These are phyloP conservation scores for Chymomyza procnemis DNA, from an alignment of 2,888 invertebrate genomes.

Conservation along the genomic window DNA sequence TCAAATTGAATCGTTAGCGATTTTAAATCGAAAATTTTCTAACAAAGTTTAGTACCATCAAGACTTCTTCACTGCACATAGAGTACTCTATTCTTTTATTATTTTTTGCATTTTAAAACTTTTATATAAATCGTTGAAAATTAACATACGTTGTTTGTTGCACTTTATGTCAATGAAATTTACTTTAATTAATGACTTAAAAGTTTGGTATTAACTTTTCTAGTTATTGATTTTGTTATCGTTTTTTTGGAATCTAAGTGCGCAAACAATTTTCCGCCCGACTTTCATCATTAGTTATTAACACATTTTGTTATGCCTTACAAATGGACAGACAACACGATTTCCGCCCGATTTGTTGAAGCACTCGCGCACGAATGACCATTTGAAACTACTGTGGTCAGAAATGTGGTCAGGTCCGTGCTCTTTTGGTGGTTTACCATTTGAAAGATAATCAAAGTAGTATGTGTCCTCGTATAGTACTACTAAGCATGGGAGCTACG, in stretches of 20 bases:
- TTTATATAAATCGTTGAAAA: background rate
- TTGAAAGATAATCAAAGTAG: background rate
- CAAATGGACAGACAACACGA: constrained; percentile 14
- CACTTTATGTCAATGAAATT: background rate
- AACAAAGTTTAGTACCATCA: too few species aligned
- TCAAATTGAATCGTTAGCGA: constrained; percentile 59
- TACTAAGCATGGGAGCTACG: background rate
- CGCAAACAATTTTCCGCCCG: constrained; percentile 18
- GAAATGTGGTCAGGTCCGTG: constrained; percentile 16
- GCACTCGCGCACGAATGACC: constrained; percentile 59
- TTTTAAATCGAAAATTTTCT: too few species aligned
- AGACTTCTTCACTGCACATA: too few species aligned
- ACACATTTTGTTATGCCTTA: constrained; percentile 28
- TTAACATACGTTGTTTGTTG: background rate
- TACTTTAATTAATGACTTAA: constrained; percentile 36
- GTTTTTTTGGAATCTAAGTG: background rate
- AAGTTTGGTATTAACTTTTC: constrained; percentile 19
- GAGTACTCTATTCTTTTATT: too few species aligned
- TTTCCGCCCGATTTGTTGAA: constrained; percentile 47
- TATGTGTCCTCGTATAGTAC: background rate
- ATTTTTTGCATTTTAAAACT: too few species aligned
- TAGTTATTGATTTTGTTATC: background rate
- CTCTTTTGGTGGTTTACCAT: constrained; percentile 11
- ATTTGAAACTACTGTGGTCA: constrained; percentile 11
- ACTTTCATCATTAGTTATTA: constrained; percentile 38